Evolutionary conservation across 2,113 vertebrate genomes (phyloP), one percentile per base, ranked within the genome.

Genomic region (Python bivittatus): DNA sequence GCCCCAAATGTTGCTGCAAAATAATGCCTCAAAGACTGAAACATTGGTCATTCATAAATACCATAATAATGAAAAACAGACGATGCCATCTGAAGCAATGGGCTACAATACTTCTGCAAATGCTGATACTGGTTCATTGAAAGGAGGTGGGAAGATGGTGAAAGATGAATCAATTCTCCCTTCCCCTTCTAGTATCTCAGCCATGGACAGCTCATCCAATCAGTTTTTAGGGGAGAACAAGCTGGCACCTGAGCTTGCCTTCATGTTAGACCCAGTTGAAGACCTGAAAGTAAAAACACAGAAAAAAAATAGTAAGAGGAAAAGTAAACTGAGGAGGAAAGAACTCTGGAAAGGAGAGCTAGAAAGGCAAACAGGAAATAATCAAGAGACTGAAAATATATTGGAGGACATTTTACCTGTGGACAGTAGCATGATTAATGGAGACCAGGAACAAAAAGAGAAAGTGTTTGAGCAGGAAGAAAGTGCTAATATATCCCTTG

Each of bases 401-500:
- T 9, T 0, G 0, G 84, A 94, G 84, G 72, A 27, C 0, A 0
- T 27, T 68, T 6, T 33, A 1, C 27, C 72, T 38, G 58, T 88
- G 88, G 22, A 90, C 8, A 79, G 23, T 44, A 12, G 0, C 0
- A 72, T 90, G 38, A 11, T 54, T 3, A 87, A 1, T 2, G 83
- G 93, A 88, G 88, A 54, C 0, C 2, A 72, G 92, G 95, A 90
- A 93, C 90, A 91, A 22, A 90, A 89, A 38, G 84, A 94, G 29
- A 61, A 88, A 58, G 48, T 86, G 6, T 61, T 93, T 91, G 92
- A 3, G 93, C 91, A 44, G 87, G 85, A 29, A 93, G 94, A 92
- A 85, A 93, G 20, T 86, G 95, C 94, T 44, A 44, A 91, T 92
- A 90, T 93, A 27, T 61, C 3, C 25, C 91, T 91, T 87, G 60